A percentile compares a stretch with the other conserved stretches of the same genome.
Conservation (phyloP, 2,797 vertebrate genomes). For the Arrhamphus sclerolepis region DNA sequence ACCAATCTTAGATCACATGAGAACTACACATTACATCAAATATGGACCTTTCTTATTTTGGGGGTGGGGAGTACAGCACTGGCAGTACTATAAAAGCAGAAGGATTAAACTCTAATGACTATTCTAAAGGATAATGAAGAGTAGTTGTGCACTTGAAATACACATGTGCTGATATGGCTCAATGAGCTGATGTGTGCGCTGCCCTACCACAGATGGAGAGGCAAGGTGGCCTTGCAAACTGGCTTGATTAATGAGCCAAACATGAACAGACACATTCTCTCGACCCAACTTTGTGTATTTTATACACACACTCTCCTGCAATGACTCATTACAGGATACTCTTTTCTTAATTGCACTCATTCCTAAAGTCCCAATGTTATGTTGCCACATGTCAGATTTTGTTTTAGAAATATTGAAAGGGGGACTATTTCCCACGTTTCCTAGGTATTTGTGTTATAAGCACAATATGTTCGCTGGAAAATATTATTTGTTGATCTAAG, state of each 20-base stretch:
- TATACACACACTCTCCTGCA: conserved; percentile 27
- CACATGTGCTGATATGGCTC: conserved; percentile 21
- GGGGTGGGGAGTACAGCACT: not conserved
- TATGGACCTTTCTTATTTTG: too few relatives aligned
- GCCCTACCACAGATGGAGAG: too few relatives aligned
- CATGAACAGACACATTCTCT: conserved; percentile 35
- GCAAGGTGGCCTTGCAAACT: conserved; percentile 31
- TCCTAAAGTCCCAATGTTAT: too few relatives aligned
- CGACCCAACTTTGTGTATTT: conserved; percentile 4
- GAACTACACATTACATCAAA: too few relatives aligned
- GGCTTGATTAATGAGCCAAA: conserved; percentile 69
- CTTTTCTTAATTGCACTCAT: conserved; percentile 4
- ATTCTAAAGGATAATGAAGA: not conserved
- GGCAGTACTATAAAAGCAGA: not conserved
- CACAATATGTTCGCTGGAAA: too few relatives aligned
- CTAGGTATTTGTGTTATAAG: too few relatives aligned
- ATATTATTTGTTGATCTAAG: too few relatives aligned
- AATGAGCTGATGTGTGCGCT: too few relatives aligned
- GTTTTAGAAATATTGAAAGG: too few relatives aligned
- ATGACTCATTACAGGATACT: conserved; percentile 30
- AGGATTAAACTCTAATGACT: not conserved
- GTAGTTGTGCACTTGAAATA: conserved; percentile 13
- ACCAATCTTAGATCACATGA: too few relatives aligned
- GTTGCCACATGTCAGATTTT: too few relatives aligned
- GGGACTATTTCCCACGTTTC: too few relatives aligned